Conservation (phyloP, 2,888 invertebrate species). For the Mylabris sibirica region DNA sequence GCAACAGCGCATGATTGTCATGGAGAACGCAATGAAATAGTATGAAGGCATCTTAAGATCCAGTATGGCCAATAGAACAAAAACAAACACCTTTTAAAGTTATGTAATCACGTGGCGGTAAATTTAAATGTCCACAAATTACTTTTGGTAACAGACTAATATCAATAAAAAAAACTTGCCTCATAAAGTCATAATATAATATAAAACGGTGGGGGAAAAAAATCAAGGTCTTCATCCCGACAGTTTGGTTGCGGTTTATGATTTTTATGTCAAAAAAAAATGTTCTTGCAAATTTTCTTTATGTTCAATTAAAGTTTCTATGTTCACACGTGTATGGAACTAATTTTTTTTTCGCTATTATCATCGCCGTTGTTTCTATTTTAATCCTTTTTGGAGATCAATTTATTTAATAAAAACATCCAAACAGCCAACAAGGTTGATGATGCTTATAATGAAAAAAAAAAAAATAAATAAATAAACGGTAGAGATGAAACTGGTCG, state of each 20-base stretch:
- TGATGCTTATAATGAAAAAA: neutral
- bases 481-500: neutral
- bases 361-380: neutral
- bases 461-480: neutral
- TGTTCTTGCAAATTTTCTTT: neutral
- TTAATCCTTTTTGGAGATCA: neutral
- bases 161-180: neutral
- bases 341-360: neutral
- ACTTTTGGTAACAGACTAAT: neutral
- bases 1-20: too few species aligned
- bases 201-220: neutral
- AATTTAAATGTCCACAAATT: neutral
- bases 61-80: too few species aligned
- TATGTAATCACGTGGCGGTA: neutral
- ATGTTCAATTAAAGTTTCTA: neutral
- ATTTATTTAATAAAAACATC: neutral
- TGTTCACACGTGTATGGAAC: neutral
- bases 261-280: neutral
- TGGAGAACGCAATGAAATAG: too few species aligned
- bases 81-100: neutral
- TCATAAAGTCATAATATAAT: too few species aligned
- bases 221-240: neutral
- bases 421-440: conserved; percentile 2
- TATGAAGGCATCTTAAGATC: too few species aligned
- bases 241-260: conserved; percentile 5